phyloP scores from a whole-genome alignment of 2,113 vertebrate genomes.

The Myotis brandtii region DNA sequence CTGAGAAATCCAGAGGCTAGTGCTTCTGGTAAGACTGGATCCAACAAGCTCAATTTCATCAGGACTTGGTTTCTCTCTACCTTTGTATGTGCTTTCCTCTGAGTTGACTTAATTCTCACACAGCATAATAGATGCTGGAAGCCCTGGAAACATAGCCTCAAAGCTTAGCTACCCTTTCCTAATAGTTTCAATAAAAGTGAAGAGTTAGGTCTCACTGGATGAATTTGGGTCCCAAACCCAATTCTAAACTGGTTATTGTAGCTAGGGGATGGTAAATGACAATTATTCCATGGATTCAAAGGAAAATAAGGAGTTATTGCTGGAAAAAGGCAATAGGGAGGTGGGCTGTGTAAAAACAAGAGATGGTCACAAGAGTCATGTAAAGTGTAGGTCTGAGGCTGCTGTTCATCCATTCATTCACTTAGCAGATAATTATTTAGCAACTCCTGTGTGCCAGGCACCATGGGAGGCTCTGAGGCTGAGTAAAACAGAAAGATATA shows the following conservation, averaged over 20 bases:
- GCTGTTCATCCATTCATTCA: neutral
- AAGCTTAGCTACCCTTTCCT: neutral
- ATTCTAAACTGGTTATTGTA: neutral
- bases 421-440: neutral
- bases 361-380: neutral
- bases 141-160: neutral
- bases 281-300: neutral
- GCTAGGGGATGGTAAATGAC: neutral
- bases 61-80: neutral
- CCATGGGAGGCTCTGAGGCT: neutral
- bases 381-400: neutral
- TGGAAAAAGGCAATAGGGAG: neutral
- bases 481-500: neutral
- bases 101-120: neutral
- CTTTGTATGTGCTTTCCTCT: neutral
- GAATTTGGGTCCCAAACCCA: neutral
- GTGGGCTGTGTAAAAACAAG: neutral
- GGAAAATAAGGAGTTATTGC: neutral
- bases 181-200: neutral
- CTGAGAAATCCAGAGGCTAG: neutral
- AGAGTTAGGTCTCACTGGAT: neutral
- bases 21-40: neutral
- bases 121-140: neutral
- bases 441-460: neutral
- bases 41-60: neutral